Evolutionary conservation across 2,113 vertebrate species (phyloP).

Genomic region (Psophia crepitans): DNA sequence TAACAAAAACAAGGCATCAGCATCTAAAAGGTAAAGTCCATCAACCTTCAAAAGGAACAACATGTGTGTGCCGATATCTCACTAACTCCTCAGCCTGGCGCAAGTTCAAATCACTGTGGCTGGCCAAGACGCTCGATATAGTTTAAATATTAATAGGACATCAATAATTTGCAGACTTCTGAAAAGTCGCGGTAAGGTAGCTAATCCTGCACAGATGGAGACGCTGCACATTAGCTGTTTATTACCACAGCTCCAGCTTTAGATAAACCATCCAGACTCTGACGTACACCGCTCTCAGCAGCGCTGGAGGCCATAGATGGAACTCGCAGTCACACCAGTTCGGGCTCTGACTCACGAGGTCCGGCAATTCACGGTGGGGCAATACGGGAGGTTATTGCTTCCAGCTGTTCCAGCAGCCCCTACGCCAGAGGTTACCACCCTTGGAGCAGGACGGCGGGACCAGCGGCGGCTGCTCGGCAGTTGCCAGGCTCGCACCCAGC

Average conservation of each 20-base stretch:
- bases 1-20: neutral
- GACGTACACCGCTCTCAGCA: neutral
- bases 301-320: neutral
- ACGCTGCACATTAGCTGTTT: neutral
- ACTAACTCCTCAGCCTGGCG: neutral
- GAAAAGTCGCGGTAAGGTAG: neutral
- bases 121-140: neutral
- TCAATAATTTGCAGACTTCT: neutral
- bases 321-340: neutral
- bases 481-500: neutral
- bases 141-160: neutral
- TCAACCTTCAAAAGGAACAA: neutral
- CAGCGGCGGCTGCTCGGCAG: neutral
- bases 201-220: neutral
- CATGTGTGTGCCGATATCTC: neutral
- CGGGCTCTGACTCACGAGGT: neutral
- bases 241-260: neutral
- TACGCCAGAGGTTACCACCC: neutral
- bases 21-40: slow-evolving; percentile 14
- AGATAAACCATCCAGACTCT: neutral
- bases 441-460: neutral
- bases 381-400: neutral
- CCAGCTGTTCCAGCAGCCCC: neutral
- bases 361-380: neutral
- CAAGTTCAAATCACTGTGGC: neutral